A percentile compares a stretch with the other conserved stretches of the same genome.
Evolutionary conservation across 2,797 vertebrate genomes (phyloP).

Genomic region (Hoplostethus atlanticus): DNA sequence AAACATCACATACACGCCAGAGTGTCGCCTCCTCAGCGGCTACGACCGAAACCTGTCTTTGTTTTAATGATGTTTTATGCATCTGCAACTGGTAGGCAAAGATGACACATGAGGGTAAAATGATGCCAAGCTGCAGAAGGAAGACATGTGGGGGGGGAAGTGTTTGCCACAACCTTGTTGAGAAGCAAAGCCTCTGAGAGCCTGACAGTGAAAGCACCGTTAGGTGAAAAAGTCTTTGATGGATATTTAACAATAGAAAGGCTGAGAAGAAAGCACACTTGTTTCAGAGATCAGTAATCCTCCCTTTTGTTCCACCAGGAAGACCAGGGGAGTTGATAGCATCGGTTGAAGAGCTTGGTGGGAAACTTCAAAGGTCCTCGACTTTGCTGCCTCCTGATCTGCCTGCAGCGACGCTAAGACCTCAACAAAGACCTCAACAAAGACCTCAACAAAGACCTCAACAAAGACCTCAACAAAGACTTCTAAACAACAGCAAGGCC

Average conservation of each 20-base stretch:
- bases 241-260: conserved; percentile 52
- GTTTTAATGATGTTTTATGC: conserved; percentile 17
- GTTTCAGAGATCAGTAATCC: conserved; percentile 54
- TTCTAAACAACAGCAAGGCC: background rate
- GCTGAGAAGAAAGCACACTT: conserved; percentile 31
- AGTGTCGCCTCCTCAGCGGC: background rate
- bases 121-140: background rate
- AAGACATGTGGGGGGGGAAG: conserved; percentile 18
- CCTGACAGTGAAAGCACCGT: conserved; percentile 16
- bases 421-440: conserved; percentile 38
- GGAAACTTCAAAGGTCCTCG: conserved; percentile 61
- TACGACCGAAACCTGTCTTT: background rate
- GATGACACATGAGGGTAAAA: background rate
- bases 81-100: background rate
- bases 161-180: conserved; percentile 10
- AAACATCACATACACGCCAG: background rate
- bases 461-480: conserved; percentile 20
- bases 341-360: conserved; percentile 25
- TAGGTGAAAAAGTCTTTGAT: conserved; percentile 57
- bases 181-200: conserved; percentile 14
- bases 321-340: conserved; percentile 17
- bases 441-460: background rate
- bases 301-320: conserved; percentile 55
- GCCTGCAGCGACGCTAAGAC: conserved; percentile 24
- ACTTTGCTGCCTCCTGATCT: conserved; percentile 32